Evolutionary conservation across 2,113 vertebrate species (phyloP), one percentile per base, ranked within the genome.

Genomic region (Hipposideros armiger): DNA sequence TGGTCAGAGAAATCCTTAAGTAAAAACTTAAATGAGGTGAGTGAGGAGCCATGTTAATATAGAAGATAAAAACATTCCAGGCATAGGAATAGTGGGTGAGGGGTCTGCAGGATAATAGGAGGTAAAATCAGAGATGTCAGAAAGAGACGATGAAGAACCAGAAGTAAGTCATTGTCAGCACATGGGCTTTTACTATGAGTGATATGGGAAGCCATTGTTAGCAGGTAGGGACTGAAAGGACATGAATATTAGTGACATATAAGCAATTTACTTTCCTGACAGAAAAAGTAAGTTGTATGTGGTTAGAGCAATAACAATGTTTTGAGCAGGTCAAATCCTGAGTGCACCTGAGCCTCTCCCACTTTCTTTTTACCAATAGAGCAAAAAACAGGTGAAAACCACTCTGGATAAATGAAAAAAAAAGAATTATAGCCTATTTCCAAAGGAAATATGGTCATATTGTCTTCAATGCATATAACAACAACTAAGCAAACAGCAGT

Each of bases 391-490:
- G 30, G 70, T 73, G 24, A 80, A 83, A 87, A 24, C 83, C 87
- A 54, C 64, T n/a, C 83, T 80, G 50, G 82, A 73, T 60, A 88
- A 84, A 78, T 88, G 54, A 47, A n/a, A 42, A 86, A 50, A 50
- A 52, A 74, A n/a, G 28, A 88, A 84, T 67, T 87, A 60, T n/a
- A 91, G 62, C n/a, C 87, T 73, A 88, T 67, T 93, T 88, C 50
- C 50, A 84, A 66, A 80, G n/a, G 42, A 95, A 95, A 88, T 78
- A 69, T 42, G 32, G 30, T 91, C 52, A 67, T 80, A 54, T 84
- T 78, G 67, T 52, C 36, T 93, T 93, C 42, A 45, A 56, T 54
- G 19, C 50, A 40, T 56, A 22, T 87, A 67, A 93, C 1, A 69
- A 80, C 64, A 93, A 54, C 42, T 78, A 91, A 93, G 87, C 74